These are phyloP conservation scores for Crocallis elinguaria DNA, from an alignment of 2,888 invertebrate species.

Conservation along the genomic window DNA sequence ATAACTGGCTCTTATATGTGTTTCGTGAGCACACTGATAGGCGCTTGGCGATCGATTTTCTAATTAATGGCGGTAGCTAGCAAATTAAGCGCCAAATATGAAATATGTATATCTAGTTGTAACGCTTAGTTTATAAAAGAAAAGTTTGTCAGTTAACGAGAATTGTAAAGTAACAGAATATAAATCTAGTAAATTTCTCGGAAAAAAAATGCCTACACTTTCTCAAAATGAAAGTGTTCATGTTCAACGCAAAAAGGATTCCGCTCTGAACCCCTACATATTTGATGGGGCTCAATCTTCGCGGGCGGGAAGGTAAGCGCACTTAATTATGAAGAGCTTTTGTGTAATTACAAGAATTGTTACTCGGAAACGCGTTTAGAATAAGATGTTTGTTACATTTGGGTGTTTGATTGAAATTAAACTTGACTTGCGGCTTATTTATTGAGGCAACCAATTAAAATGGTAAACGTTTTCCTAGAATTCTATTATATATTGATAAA, in stretches of 20 bases:
- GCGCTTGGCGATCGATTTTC: too few species aligned
- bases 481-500: too few species aligned
- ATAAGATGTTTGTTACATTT: slow-evolving; percentile 47
- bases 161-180: too few species aligned
- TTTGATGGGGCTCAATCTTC: slow-evolving; percentile 74
- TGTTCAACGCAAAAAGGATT: slow-evolving; percentile 77
- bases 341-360: slow-evolving; percentile 63
- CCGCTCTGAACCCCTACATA: slow-evolving; percentile 76
- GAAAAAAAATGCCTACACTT: slow-evolving; percentile 5
- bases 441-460: slow-evolving; percentile 11
- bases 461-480: not conserved
- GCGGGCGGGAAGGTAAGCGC: slow-evolving; percentile 60
- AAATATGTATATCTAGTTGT: too few species aligned
- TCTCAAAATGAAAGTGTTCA: slow-evolving; percentile 64
- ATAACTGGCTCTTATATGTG: too few species aligned
- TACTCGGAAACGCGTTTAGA: slow-evolving; percentile 43
- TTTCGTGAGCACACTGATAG: too few species aligned
- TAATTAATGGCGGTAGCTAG: too few species aligned
- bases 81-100: too few species aligned
- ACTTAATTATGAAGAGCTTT: slow-evolving; percentile 71
- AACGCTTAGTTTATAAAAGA: too few species aligned
- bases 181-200: not conserved
- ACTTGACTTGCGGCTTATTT: slow-evolving; percentile 15
- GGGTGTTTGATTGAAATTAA: slow-evolving; percentile 39
- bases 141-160: not conserved